phyloP scores from a whole-genome alignment of 2,113 vertebrate genomes.

The Cryptomyrus ogoouensis region DNA sequence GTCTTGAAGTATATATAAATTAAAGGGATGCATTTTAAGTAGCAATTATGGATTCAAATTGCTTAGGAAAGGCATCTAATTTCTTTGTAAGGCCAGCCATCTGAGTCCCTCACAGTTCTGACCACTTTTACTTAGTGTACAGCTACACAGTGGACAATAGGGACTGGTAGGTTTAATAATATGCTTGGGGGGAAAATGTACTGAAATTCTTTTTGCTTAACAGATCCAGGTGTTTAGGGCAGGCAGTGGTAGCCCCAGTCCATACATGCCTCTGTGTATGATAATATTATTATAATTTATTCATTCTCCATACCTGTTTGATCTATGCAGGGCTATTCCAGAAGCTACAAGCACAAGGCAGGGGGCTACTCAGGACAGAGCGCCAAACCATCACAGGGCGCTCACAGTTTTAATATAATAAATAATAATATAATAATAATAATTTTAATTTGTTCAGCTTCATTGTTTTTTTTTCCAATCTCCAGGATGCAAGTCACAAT shows the following conservation, averaged over 20 bases:
- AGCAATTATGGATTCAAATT: background rate
- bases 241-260: background rate
- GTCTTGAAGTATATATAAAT: constrained; percentile 16
- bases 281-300: background rate
- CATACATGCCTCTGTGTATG: background rate
- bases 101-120: background rate
- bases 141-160: background rate
- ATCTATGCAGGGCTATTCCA: background rate
- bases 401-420: background rate
- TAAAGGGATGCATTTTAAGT: constrained; percentile 10
- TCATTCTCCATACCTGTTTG: background rate
- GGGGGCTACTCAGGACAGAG: background rate
- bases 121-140: background rate
- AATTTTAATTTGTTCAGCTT: background rate
- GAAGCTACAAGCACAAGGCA: background rate
- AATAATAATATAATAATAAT: background rate
- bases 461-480: background rate
- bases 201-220: background rate
- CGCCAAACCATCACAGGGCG: background rate
- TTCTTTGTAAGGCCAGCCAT: background rate
- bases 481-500: background rate
- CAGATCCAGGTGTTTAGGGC: background rate
- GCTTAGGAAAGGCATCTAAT: background rate
- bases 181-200: background rate
- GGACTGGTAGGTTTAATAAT: background rate